Base-by-base conservation (phyloP, 2,797 vertebrate species). In the Synanceia verrucosa region DNA sequence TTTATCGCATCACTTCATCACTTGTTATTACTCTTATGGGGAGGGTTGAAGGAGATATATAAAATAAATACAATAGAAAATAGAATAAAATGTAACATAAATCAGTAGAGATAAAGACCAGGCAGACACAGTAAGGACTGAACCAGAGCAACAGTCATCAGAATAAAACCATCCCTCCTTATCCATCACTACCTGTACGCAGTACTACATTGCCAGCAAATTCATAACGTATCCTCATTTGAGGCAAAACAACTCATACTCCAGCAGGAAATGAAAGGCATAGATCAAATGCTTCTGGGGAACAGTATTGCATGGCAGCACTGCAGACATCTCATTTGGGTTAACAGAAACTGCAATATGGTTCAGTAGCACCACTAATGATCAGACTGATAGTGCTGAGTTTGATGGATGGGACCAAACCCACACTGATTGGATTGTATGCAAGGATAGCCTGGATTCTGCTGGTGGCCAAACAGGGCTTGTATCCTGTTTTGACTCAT, bases 331-430 rank as follows among this genome's bases (percentile, higher is more conserved):
- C 86, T 91, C 88, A 89, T 88, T 79, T 81, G 84, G 75, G 66
- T 86, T 83, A 86, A 88, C 83, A 82, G 72, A 84, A 85, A 73
- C 81, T 70, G 86, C 76, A 70, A 31, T 66, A 83, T 24, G 87
- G 81, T 84, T 88, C 88, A 88, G 84, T 61, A 83, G 76, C 75
- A 68, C 12, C 70, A 6, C 82, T 91, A 90, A 91, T 86, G 81
- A 91, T 74, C 28, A 65, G 80, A 84, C 84, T 87, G 86, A 92
- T 85, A 70, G 67, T 14, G 79, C n/a, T 59, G 80, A 57, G 71
- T 76, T 82, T 90, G 90, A 90, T 88, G 79, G 83, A 91, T 91
- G 87, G 76, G 66, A 43, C 78, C 59, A 8, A 53, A 53, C 41
- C 47, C 3, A 12, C 28, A 5, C 41, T 53, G 70, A 87, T 70